Evolutionary conservation across 2,113 vertebrate species (phyloP), one percentile per base, ranked within the genome.

Genomic region (Hippocampus zosterae): DNA sequence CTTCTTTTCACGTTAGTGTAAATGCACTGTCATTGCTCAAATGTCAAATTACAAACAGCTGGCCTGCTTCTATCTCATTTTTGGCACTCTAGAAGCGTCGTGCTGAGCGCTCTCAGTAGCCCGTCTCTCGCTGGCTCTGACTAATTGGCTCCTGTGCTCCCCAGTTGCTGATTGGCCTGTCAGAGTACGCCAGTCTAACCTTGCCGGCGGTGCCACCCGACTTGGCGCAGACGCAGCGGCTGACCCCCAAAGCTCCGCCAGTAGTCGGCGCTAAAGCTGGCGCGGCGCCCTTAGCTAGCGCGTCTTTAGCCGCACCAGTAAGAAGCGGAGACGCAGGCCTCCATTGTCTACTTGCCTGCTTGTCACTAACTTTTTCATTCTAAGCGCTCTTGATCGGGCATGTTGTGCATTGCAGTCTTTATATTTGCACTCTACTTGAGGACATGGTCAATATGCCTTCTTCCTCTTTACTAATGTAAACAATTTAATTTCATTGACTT

Each of bases 131-230:
- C 81, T 78, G 72, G 75, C 18, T 89, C 87, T 88, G 82, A 91
- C 80, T 82, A 82, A 83, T 81, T 76, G 88, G 87, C 77, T 89
- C 85, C 80, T 91, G 80, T 91, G 80, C 70, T 74, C 83, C 80
- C 65, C 85, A 91, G 89, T 78, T 91, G 81, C 89, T 91, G 86
- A 64, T 73, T 73, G 83, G 77, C 83, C 87, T 88, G 77, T 90
- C 89, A 78, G 86, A 88, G 72, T 84, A 78, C 71, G 87, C 85
- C 80, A 77, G 3, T 78, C 40, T 90, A 61, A 80, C 75, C 2
- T 85, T 84, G 1, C 72, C 82, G 1, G 15, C 64, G 50, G 44
- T 60, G n/a, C 5, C 33, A 37, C 65, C 77, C 6, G 50, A 67
- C 69, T 40, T 41, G 67, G 57, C 84, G 25, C 53, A 46, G 70